Base-by-base conservation (phyloP, 2,888 invertebrate genomes). In the Euclidia mi region DNA sequence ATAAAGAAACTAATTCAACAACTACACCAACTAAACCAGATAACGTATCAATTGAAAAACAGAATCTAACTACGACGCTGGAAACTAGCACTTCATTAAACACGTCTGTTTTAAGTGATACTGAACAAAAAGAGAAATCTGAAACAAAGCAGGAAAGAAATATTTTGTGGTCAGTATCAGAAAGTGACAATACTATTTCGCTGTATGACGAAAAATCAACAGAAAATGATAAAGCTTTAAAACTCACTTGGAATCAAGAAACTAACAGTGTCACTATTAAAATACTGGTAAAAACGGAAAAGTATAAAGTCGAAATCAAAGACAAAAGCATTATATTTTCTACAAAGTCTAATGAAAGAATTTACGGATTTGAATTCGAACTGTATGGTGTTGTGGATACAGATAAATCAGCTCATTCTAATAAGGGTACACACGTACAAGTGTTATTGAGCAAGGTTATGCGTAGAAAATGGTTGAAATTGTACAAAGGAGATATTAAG, bases 351-450 rank as follows among this genome's bases (percentile, higher is more conserved):
- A 79, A 89, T 32, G 84, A 87, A 29, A 78, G 69, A 0, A 58
- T 71, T 10, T 94, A 94, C 45, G 85, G 76, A 1, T 93, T 95
- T 35, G 76, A 90, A 14, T 70, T 94, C 1, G 86, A 91, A 48
- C 52, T 95, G n/a, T 92, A 89, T 34, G 94, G 92, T 0, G 82
- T 87, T 0, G 70, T 94, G 1, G 71, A 89, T 43, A 51, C 53
- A 0, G 65, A 76, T 0, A 79, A 70, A 40, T 84, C 79, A 0
- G 62, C 44, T 0, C 92, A 94, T 60, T 65, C 74, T 0, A 87
- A 89, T 52, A 92, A 89, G 77, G 92, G 92, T 0, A 85, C 87
- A 3, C 91, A 92, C 32, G 84, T 95, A n/a, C 65, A 82, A 14
- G 81, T 94, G 0, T 85, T 78, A 18, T 46, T 94, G 4, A 43